Conservation (phyloP, 2,113 vertebrate genomes). For the Calyptommatus sinebrachiatus region DNA sequence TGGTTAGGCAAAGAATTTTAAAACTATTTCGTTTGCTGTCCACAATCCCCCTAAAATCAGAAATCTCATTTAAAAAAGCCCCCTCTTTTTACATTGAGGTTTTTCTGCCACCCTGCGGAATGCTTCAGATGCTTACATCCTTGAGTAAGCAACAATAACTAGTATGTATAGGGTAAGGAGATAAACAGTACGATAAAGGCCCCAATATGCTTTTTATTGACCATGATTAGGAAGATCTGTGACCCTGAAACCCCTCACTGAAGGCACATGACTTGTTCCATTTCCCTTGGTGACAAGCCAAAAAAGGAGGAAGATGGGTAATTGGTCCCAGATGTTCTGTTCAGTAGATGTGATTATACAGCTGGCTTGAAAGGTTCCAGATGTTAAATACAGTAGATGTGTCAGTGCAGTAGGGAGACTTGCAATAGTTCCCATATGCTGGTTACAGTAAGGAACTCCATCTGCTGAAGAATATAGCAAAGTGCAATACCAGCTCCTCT, state of each 20-base stretch:
- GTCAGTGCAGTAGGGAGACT: constrained; percentile 9
- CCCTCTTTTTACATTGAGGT: not conserved
- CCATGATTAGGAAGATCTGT: constrained; percentile 32
- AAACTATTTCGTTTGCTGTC: no score
- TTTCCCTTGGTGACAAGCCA: not conserved
- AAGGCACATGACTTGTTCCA: not conserved
- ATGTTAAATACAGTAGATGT: constrained; percentile 38
- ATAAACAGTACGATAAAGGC: not conserved
- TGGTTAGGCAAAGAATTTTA: not conserved
- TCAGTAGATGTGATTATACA: not conserved
- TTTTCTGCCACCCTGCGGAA: not conserved
- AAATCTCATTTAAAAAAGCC: not conserved
- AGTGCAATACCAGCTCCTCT: constrained; percentile 14
- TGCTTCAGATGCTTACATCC: not conserved
- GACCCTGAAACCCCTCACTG: constrained; percentile 22
- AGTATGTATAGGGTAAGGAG: not conserved
- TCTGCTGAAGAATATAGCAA: not conserved
- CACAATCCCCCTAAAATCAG: not conserved
- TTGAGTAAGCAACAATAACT: constrained; percentile 8
- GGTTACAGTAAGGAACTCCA: not conserved
- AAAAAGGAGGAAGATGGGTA: constrained; percentile 14
- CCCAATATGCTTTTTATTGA: constrained; percentile 41
- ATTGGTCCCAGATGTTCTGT: constrained; percentile 35
- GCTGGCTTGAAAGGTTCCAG: constrained; percentile 42
- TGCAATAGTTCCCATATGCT: constrained; percentile 19